phyloP scores from a whole-genome alignment of 53 echinoderm and acorn worm species.

The Luidia sarsii region DNA sequence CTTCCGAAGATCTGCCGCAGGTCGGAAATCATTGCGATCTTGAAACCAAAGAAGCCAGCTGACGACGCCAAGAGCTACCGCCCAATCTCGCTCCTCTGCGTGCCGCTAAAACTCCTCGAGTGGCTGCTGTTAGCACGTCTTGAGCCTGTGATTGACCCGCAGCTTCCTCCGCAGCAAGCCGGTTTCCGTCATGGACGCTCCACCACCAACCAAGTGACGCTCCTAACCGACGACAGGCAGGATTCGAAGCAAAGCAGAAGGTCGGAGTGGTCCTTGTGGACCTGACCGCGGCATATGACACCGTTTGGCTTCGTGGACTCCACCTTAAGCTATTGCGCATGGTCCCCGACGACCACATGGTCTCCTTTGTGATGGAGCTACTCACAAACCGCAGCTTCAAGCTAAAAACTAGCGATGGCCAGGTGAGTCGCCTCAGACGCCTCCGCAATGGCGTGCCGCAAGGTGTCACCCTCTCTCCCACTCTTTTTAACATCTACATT shows the following conservation, averaged over 20 bases:
- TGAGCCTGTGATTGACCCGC: background rate
- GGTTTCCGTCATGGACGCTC: background rate
- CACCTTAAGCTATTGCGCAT: background rate
- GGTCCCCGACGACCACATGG: background rate
- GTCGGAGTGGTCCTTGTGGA: background rate
- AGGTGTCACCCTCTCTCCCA: background rate
- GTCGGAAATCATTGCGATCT: background rate
- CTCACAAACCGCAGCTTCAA: background rate
- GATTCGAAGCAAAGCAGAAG: background rate
- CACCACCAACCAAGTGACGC: background rate
- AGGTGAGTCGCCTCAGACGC: slow-evolving; percentile 25
- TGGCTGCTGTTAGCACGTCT: background rate
- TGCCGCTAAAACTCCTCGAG: background rate
- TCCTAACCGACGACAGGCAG: too few species aligned
- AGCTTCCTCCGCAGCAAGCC: background rate
- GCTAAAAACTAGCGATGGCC: slow-evolving; percentile 50
- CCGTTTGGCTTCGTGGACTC: background rate
- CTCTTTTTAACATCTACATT: slow-evolving; percentile 4
- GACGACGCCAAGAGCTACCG: background rate
- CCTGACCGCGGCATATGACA: slow-evolving; percentile 34
- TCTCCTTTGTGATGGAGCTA: background rate
- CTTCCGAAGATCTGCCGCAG: background rate
- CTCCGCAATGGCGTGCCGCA: slow-evolving; percentile 30
- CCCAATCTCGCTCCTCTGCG: background rate
- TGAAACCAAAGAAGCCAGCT: background rate